Evolutionary conservation across 2,113 vertebrate genomes (phyloP).

Genomic region (Galbula dea): DNA sequence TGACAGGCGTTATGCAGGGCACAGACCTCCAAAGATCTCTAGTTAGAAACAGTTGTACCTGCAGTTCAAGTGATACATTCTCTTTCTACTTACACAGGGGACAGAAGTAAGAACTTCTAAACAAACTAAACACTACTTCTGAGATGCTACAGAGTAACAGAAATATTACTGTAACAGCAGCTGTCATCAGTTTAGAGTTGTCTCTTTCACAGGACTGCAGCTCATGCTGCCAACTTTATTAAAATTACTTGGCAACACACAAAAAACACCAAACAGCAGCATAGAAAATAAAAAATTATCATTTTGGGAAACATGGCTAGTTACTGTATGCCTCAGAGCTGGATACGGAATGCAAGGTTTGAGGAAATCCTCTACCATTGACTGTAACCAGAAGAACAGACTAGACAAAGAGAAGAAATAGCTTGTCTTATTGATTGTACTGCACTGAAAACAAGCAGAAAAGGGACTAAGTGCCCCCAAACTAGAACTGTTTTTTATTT

Average conservation of each 20-base stretch:
- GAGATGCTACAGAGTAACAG: background rate
- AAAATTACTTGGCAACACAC: background rate
- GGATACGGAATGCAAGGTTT: background rate
- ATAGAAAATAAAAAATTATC: background rate
- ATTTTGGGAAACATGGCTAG: background rate
- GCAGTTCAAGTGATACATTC: background rate
- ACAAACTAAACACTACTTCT: background rate
- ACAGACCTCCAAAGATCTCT: background rate
- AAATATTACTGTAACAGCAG: background rate
- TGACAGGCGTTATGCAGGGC: background rate
- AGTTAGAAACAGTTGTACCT: too few species aligned
- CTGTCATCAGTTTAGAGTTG: background rate
- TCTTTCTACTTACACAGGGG: background rate
- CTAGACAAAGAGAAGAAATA: background rate
- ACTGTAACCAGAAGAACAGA: background rate
- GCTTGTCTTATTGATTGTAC: background rate
- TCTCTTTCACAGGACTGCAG: background rate
- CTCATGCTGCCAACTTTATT: background rate
- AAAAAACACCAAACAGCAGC: background rate
- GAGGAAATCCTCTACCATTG: background rate
- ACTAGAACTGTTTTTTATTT: background rate
- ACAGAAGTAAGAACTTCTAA: background rate
- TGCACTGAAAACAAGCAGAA: background rate
- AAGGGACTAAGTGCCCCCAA: background rate
- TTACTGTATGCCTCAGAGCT: background rate